These are phyloP conservation scores for Gnatocerus cornutus DNA, from an alignment of 2,888 invertebrate species.

Conservation along the genomic window DNA sequence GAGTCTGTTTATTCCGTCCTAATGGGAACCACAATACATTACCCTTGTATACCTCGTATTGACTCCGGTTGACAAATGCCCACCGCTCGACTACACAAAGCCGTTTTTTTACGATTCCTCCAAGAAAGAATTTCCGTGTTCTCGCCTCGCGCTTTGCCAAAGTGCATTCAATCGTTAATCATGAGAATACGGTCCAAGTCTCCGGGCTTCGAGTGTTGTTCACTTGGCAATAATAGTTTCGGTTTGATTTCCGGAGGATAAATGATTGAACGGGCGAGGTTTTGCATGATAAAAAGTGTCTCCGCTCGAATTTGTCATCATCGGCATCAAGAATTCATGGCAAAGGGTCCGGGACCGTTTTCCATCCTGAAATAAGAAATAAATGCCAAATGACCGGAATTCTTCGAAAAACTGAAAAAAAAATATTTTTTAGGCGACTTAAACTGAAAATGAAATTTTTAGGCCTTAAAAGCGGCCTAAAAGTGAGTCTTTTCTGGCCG, in stretches of 20 bases:
- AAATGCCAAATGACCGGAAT: too few relatives aligned
- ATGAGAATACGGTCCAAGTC: conserved; percentile 67
- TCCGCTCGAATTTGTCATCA: too few relatives aligned
- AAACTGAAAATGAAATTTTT: too few relatives aligned
- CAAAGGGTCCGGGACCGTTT: too few relatives aligned
- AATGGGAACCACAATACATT: conserved; percentile 71
- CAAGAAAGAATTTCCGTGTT: conserved; percentile 71
- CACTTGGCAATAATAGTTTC: conserved; percentile 59
- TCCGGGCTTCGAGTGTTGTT: conserved; percentile 60
- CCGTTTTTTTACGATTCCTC: conserved; percentile 67
- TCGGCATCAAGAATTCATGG: too few relatives aligned
- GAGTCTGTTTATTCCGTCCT: conserved; percentile 60
- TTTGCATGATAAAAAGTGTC: conserved; percentile 46
- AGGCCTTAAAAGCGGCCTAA: too few relatives aligned
- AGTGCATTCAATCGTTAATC: conserved; percentile 72
- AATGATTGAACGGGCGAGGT: conserved; percentile 16
- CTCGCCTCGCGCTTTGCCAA: conserved; percentile 66
- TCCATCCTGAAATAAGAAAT: too few relatives aligned
- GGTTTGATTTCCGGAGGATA: conserved; percentile 55
- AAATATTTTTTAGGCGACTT: too few relatives aligned
- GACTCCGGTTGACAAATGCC: conserved; percentile 70
- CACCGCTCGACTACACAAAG: conserved; percentile 67
- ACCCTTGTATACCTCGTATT: conserved; percentile 65
- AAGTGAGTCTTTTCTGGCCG: too few relatives aligned
- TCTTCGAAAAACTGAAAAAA: too few relatives aligned